Conservation (phyloP, 2,797 vertebrate species). For the Takifugu ocellatus region DNA sequence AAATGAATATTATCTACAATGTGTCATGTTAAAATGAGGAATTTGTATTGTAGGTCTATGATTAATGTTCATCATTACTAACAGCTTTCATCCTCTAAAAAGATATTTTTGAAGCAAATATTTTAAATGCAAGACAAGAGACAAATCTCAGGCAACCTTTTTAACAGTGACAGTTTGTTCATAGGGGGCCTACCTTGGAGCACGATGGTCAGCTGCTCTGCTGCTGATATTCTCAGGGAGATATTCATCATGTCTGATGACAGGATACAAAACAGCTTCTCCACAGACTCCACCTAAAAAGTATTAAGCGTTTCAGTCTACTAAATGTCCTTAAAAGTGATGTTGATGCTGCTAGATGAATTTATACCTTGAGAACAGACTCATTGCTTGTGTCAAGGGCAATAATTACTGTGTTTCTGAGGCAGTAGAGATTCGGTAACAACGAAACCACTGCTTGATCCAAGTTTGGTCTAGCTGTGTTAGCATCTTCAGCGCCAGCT, state of each 20-base stretch:
- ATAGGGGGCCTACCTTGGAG: constrained; percentile 82
- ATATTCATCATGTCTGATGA: constrained; percentile 84
- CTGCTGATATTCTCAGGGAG: constrained; percentile 85
- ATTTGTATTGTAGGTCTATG: neutral
- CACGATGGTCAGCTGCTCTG: constrained; percentile 89
- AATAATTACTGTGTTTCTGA: constrained; percentile 79
- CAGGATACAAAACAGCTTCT: constrained; percentile 87
- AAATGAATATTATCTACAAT: too few relatives aligned
- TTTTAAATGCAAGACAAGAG: neutral
- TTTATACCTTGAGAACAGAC: constrained; percentile 86
- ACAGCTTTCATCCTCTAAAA: too few relatives aligned
- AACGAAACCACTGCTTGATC: constrained; percentile 72
- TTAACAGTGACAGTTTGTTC: neutral
- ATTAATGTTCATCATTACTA: neutral
- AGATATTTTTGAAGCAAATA: neutral
- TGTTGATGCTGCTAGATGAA: neutral
- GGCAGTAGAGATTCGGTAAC: constrained; percentile 78
- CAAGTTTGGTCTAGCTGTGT: constrained; percentile 69
- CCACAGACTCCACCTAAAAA: constrained; percentile 84
- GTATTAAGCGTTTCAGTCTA: neutral
- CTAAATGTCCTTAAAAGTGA: neutral
- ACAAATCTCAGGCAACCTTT: too few relatives aligned
- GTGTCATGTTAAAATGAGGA: too few relatives aligned
- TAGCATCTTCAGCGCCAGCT: constrained; percentile 65
- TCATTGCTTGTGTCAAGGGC: constrained; percentile 79